Percentiles rank a stretch among this genome's conserved stretches.
Evolutionary conservation across 1,140 invertebrate genomes (phyloP).

Genomic region (Drosophila murphyi): DNA sequence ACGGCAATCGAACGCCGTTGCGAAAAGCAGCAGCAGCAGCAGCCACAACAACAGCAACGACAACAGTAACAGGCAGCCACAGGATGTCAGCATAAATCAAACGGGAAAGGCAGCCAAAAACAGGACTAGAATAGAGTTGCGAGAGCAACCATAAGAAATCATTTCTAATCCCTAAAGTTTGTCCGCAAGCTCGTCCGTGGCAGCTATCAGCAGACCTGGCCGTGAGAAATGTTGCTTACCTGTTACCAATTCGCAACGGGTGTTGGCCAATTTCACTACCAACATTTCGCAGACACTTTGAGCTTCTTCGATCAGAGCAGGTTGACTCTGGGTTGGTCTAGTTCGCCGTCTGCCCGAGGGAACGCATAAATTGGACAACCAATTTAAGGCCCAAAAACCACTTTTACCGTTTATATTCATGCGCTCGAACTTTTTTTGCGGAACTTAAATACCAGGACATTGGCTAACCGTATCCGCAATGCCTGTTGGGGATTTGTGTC

Average conservation of each 20-base stretch:
- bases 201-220: constrained; percentile 66
- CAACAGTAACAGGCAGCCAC: constrained; percentile 48
- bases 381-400: constrained; percentile 83
- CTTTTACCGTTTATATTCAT: constrained; percentile 78
- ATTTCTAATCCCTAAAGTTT: constrained; percentile 81
- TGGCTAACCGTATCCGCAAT: constrained; percentile 28
- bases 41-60: not conserved
- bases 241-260: constrained; percentile 51
- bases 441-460: constrained; percentile 66
- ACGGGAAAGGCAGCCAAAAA: constrained; percentile 56
- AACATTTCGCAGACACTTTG: constrained; percentile 33
- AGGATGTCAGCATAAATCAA: constrained; percentile 84
- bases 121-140: constrained; percentile 11
- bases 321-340: not conserved
- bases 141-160: constrained; percentile 72
- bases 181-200: constrained; percentile 40
- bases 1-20: constrained; percentile 61
- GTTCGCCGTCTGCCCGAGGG: constrained; percentile 38
- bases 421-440: constrained; percentile 52
- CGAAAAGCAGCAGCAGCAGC: constrained; percentile 27
- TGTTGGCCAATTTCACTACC: constrained; percentile 45
- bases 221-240: constrained; percentile 53
- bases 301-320: constrained; percentile 2
- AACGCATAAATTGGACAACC: constrained; percentile 78
- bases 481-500: constrained; percentile 56